Base-by-base conservation (phyloP, 2,113 vertebrate species). In the Oplegnathus fasciatus region DNA sequence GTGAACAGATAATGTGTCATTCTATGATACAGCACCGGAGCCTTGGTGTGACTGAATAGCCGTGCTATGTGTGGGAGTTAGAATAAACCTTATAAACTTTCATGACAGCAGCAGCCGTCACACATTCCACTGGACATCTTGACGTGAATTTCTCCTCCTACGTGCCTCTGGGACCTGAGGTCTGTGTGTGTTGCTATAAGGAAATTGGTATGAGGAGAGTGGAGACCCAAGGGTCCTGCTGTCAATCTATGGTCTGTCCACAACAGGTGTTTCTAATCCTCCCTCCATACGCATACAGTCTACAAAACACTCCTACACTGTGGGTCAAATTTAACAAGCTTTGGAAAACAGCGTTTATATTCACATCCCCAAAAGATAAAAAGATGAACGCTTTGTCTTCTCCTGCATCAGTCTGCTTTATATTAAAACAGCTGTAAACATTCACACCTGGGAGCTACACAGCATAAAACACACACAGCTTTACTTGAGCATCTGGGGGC, bases 61-160 rank as follows among this genome's bases (percentile, higher is more conserved):
- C 22, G 58, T 48, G 54, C 81, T 89, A 86, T 86, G 89, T 84
- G 84, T 85, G 86, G 79, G 91, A 90, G 91, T 89, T 90, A 77
- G 94, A 94, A 94, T 94, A 95, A 93, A 90, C 83, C 83, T 81
- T 54, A 82, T 74, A 89, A 86, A 91, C 70, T 26, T 92, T 92
- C 78, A 83, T 79, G 90, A 89, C 88, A 79, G 85, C 82, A 90
- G 88, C 76, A 89, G 87, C 65, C 65, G 71, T 62, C 80, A 85
- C 64, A 83, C 86, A 92, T 93, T 93, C 91, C 86, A 61, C 74
- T 4, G 32, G 81, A 85, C 74, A 78, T 87, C 82, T 71, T 69
- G 74, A 91, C 75, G 34, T 78, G 83, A 80, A 66, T 61, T 22
- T 46, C 52, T 80, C 62, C 78, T 82, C 82, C 68, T 69, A 28